Base-by-base conservation (phyloP, 2,888 invertebrate species). In the Nebria brevicollis region DNA sequence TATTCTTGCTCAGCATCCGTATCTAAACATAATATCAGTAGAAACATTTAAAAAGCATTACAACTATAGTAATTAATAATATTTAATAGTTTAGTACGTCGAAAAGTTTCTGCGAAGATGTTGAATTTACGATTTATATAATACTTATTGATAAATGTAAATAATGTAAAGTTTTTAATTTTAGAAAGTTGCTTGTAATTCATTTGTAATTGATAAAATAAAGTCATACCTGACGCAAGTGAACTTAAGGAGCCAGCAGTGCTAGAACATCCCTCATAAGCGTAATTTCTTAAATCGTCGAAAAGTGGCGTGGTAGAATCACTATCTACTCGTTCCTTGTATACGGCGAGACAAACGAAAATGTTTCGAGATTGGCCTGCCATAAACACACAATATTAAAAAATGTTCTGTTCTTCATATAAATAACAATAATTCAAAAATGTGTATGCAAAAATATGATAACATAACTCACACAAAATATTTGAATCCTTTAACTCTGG, bases 221-320 rank as follows among this genome's bases (percentile, higher is more conserved):
- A 87, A 88, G 20, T 20, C 20, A 90, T 90, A 96, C 97, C 97
- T 88, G 97, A 97, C 86, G 97, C 97, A 87, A 99, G 92, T 74
- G 98, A 98, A 87, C 98, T 98, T 77, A 99, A 92, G 0, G 98
- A 98, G 79, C 98, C 98, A 65, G 98, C 98, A 82, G 97, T 98
- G 89, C 97, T 98, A 91, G 98, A 98, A 88, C 97, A 97, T 70
- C 99, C 99, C 90, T 99, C 99, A 87, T 99, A 99, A 81, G 98
- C 98, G 90, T 99, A 99, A 92, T 99, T 98, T 89, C 99, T 93
- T 85, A 99, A 93, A 90, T 99, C 99, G 89, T 99, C 99, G 89
- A 98, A 98, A 6, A 99, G 99, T 78, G 99, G 99, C 78, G 98
- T 98, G 89, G 96, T 97, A 1, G 97, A 97, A 91, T 99, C 99